These are phyloP conservation scores for Promerops cafer DNA, from an alignment of 2,113 vertebrate genomes.

Conservation along the genomic window DNA sequence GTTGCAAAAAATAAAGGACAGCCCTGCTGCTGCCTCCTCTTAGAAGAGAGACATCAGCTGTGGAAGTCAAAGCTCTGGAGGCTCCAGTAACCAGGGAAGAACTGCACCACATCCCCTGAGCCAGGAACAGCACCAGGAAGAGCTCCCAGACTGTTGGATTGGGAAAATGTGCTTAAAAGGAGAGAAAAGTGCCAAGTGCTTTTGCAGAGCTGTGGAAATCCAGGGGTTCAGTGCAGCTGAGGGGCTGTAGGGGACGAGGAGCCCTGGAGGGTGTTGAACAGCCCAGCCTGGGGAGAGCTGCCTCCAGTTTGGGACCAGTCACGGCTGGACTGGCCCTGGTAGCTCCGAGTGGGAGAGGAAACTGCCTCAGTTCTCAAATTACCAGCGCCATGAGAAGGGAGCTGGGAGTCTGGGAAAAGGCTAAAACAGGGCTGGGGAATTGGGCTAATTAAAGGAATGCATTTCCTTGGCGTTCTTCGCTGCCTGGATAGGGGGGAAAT, in stretches of 20 bases:
- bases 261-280: neutral
- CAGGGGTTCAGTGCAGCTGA: neutral
- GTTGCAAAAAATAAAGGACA: neutral
- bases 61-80: neutral
- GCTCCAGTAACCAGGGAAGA: neutral
- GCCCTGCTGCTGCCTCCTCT: neutral
- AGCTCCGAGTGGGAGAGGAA: neutral
- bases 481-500: neutral
- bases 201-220: neutral
- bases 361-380: neutral
- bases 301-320: neutral
- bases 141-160: neutral
- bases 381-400: neutral
- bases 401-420: neutral
- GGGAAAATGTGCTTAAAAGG: neutral
- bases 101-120: neutral
- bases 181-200: neutral
- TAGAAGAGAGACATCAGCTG: neutral
- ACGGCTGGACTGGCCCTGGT: fast-evolving
- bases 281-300: neutral
- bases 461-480: neutral
- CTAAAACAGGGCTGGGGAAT: neutral
- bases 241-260: neutral
- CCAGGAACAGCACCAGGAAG: neutral
- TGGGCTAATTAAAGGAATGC: neutral